Evolutionary conservation across 1,140 invertebrate species (phyloP).

Genomic region (Drosophila sp.): DNA sequence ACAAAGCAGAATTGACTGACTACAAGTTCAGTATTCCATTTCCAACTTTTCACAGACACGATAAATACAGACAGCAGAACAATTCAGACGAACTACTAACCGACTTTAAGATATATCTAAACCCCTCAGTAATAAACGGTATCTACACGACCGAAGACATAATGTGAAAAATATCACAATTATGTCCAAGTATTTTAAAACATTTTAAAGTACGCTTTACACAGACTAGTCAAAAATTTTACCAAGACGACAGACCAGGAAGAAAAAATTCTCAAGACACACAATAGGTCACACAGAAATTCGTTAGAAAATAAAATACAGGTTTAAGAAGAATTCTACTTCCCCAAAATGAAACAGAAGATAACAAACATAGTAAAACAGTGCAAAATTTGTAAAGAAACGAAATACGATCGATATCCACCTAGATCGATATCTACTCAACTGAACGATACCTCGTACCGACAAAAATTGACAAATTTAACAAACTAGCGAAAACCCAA

Average conservation of each 20-base stretch:
- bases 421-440: slow-evolving; percentile 39
- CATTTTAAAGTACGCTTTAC: slow-evolving; percentile 35
- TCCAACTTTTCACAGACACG: slow-evolving; percentile 21
- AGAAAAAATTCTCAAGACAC: slow-evolving; percentile 30
- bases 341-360: slow-evolving; percentile 36
- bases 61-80: background rate
- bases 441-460: no score
- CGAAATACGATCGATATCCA: slow-evolving; percentile 44
- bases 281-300: slow-evolving; percentile 47
- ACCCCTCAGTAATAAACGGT: slow-evolving; percentile 32
- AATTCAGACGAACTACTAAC: background rate
- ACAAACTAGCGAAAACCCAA: slow-evolving; percentile 36
- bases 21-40: background rate
- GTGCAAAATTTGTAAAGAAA: slow-evolving; percentile 41
- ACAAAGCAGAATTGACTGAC: background rate
- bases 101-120: slow-evolving; percentile 24
- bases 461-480: slow-evolving; percentile 48
- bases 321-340: slow-evolving; percentile 46
- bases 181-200: slow-evolving; percentile 36
- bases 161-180: slow-evolving; percentile 31
- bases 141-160: no score
- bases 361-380: no score
- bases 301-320: slow-evolving; percentile 41
- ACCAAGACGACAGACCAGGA: slow-evolving; percentile 21
- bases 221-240: slow-evolving; percentile 26